A percentile compares a stretch with the other conserved stretches of the same genome.
Evolutionary conservation across 1,140 invertebrate species (phyloP).

Genomic region (Stratiolaelaps scimitus): DNA sequence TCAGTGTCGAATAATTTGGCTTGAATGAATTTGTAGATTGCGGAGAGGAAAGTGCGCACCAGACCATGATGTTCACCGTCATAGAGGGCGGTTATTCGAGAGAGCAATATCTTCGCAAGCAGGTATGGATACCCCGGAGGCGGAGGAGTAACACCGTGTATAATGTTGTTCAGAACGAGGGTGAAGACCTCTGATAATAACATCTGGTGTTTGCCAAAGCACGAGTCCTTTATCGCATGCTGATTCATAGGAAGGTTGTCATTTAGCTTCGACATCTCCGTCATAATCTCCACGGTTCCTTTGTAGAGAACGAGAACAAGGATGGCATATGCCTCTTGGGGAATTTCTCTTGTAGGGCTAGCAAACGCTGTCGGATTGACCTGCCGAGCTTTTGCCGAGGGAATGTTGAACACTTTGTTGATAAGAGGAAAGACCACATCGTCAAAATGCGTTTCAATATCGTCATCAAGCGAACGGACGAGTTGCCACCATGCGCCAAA

Average conservation of each 20-base stretch:
- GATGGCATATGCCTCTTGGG: constrained; percentile 10
- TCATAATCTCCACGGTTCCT: not conserved
- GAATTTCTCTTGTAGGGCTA: constrained; percentile 11
- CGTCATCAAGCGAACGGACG: not conserved
- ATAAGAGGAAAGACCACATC: constrained; percentile 6
- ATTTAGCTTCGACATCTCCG: not conserved
- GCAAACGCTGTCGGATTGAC: constrained; percentile 23
- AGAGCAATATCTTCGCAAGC: not conserved
- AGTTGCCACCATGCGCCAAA: constrained; percentile 13
- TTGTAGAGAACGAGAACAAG: not conserved
- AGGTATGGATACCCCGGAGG: not conserved
- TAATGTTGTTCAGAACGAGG: constrained; percentile 10
- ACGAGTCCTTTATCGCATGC: not conserved
- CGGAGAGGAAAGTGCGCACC: not conserved
- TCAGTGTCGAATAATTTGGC: constrained; percentile 1
- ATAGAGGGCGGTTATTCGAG: not conserved
- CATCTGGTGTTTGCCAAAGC: constrained; percentile 1
- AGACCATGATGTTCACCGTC: not conserved
- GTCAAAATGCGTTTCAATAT: constrained; percentile 2
- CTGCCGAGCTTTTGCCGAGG: constrained; percentile 9
- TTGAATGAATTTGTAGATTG: not conserved
- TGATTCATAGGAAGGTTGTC: constrained; percentile 5
- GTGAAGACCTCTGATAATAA: not conserved
- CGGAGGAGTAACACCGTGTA: not conserved
- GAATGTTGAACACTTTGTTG: not conserved